A percentile compares a stretch with the other conserved stretches of the same genome.
These are phyloP conservation scores for Xanthia icteritia DNA, from an alignment of 2,888 invertebrate species.

Conservation along the genomic window DNA sequence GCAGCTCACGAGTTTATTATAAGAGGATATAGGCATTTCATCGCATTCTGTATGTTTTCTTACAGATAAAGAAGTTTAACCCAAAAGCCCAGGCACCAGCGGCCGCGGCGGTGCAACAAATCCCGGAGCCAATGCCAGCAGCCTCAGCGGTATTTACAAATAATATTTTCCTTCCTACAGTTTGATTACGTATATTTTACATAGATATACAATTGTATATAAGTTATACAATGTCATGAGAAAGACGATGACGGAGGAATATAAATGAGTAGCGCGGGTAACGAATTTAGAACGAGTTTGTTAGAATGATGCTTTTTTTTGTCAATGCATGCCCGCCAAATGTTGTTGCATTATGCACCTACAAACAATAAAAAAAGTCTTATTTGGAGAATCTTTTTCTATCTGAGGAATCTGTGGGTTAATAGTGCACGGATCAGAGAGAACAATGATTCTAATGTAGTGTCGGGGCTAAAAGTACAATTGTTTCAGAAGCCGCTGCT, in stretches of 20 bases:
- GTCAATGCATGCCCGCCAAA: neutral
- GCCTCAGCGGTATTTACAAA: constrained; percentile 34
- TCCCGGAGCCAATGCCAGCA: constrained; percentile 31
- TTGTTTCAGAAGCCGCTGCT: constrained; percentile 66
- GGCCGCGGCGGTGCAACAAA: constrained; percentile 13
- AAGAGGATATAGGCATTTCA: neutral
- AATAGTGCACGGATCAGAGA: neutral
- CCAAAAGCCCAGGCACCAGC: neutral
- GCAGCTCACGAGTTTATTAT: neutral
- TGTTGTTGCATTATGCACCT: neutral
- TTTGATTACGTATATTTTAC: constrained; percentile 4
- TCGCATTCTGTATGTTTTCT: neutral
- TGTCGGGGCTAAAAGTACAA: neutral
- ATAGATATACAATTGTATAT: neutral
- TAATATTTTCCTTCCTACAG: neutral
- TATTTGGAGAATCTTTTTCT: too few species aligned
- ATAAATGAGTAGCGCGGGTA: neutral
- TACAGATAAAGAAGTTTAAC: constrained; percentile 44
- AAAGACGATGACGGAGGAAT: neutral
- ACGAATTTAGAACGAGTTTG: neutral
- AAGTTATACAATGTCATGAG: neutral
- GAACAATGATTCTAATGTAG: neutral
- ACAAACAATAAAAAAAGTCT: neutral
- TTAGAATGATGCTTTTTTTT: neutral
- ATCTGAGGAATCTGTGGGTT: neutral